These are phyloP conservation scores for Bursaphelenchus mucronatus DNA, from an alignment of 1,140 invertebrate species.

Conservation along the genomic window DNA sequence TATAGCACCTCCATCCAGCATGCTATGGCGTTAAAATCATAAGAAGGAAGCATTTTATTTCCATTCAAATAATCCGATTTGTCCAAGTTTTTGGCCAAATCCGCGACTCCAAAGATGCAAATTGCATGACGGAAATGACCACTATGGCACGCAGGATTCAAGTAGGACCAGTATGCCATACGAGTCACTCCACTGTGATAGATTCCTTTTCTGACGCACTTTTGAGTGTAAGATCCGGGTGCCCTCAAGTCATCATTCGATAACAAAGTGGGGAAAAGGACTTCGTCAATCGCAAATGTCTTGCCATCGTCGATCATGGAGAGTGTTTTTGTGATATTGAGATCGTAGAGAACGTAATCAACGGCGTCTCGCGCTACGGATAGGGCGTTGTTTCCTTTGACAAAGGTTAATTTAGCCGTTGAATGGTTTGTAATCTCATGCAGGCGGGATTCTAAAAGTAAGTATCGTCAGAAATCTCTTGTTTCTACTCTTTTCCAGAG, in stretches of 20 bases:
- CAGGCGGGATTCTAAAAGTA: too few relatives aligned
- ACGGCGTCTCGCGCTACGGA: too few relatives aligned
- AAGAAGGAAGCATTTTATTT: conserved; percentile 22
- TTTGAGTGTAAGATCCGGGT: conserved; percentile 10
- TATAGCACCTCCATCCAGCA: conserved; percentile 23
- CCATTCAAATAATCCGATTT: conserved; percentile 11
- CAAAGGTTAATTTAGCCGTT: too few relatives aligned
- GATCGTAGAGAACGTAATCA: too few relatives aligned
- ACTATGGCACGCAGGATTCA: neutral
- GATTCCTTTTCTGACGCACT: neutral
- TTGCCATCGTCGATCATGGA: neutral
- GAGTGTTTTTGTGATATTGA: too few relatives aligned
- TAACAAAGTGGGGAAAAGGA: conserved; percentile 1
- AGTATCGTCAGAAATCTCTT: too few relatives aligned
- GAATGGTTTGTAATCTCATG: too few relatives aligned
- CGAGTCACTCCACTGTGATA: neutral
- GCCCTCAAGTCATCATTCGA: neutral
- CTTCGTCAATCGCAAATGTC: conserved; percentile 8
- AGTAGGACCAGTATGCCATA: too few relatives aligned
- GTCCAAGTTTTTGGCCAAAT: conserved; percentile 10
- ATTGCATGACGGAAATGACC: conserved; percentile 22
- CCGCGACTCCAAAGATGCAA: conserved; percentile 20
- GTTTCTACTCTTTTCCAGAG: too few relatives aligned
- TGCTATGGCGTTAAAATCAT: conserved; percentile 18
- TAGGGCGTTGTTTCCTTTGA: too few relatives aligned